Evolutionary conservation across 2,888 invertebrate species (phyloP).

Genomic region (Augiades crinisus): DNA sequence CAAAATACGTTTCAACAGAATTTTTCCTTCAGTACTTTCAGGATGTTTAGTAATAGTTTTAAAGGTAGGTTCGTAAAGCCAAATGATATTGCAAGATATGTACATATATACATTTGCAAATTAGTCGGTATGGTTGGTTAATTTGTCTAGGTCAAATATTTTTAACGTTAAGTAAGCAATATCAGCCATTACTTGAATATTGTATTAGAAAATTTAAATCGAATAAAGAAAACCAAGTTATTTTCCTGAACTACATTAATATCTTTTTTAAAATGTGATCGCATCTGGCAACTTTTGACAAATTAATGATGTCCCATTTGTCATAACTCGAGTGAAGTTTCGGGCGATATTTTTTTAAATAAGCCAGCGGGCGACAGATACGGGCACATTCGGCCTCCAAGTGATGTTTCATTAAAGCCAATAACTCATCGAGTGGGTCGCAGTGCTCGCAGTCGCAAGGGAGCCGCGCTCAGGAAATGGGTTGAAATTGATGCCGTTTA

Average conservation of each 20-base stretch:
- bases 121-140: background rate
- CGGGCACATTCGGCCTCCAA: conserved; percentile 50
- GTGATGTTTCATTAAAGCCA: conserved; percentile 62
- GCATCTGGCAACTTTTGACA: background rate
- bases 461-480: conserved; percentile 69
- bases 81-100: background rate
- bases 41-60: conserved; percentile 1
- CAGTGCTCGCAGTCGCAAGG: conserved; percentile 38
- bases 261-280: too few species aligned
- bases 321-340: background rate
- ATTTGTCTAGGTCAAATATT: too few species aligned
- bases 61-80: background rate
- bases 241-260: too few species aligned
- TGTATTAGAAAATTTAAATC: too few species aligned
- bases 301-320: background rate
- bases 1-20: background rate
- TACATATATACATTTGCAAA: background rate
- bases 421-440: conserved; percentile 59
- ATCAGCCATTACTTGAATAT: too few species aligned
- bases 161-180: too few species aligned
- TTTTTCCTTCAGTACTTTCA: background rate
- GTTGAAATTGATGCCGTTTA: conserved; percentile 72
- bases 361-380: conserved; percentile 33
- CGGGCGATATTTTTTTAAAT: conserved; percentile 6
- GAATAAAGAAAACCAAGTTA: too few species aligned